phyloP scores from a whole-genome alignment of 2,113 vertebrate genomes.

The Abramis brama region DNA sequence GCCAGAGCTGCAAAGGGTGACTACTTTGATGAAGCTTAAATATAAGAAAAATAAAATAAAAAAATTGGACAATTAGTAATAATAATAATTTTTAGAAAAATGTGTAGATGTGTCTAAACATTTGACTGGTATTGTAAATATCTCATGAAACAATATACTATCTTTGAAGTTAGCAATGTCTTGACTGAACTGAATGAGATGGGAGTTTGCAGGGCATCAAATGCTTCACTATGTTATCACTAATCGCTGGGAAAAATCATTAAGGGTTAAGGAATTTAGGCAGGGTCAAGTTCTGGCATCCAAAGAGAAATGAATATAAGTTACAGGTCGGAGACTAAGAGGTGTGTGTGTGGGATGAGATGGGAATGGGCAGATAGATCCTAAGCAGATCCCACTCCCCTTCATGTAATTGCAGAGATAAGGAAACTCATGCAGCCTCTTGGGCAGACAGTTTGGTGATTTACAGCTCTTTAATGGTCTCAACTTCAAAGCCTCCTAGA shows the following conservation, averaged over 20 bases:
- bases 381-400: slow-evolving; percentile 68
- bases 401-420: slow-evolving; percentile 75
- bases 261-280: slow-evolving; percentile 55
- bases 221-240: slow-evolving; percentile 28
- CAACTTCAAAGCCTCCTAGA: slow-evolving; percentile 64
- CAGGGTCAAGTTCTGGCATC: slow-evolving; percentile 65
- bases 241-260: slow-evolving; percentile 49
- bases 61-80: not conserved
- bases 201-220: slow-evolving; percentile 9
- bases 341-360: slow-evolving; percentile 45
- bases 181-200: not conserved
- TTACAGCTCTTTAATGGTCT: slow-evolving; percentile 72
- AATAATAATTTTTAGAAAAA: not conserved
- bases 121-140: not conserved
- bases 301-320: slow-evolving; percentile 59
- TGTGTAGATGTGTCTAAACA: not conserved
- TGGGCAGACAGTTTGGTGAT: slow-evolving; percentile 70
- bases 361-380: slow-evolving; percentile 71
- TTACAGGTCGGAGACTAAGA: slow-evolving; percentile 30
- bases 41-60: not conserved
- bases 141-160: not conserved
- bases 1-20: not conserved
- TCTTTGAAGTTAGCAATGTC: not conserved
- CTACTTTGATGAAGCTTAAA: not conserved
- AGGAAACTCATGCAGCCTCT: slow-evolving; percentile 71